Evolutionary conservation across 2,113 vertebrate species (phyloP).

Genomic region (Anhinga rufa): DNA sequence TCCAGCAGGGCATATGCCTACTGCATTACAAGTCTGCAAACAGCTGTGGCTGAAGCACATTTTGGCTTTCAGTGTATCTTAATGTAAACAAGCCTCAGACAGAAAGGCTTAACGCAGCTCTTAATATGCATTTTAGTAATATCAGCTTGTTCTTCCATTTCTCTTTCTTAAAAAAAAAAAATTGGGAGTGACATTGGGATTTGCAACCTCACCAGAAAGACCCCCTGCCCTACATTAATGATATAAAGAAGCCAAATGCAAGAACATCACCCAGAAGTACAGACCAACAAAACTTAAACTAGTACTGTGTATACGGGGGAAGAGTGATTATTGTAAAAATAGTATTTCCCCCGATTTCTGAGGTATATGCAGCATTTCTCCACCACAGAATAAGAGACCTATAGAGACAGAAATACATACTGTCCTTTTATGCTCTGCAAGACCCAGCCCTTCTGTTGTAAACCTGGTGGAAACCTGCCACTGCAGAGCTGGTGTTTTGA

Average conservation of each 20-base stretch:
- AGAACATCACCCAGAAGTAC: not conserved
- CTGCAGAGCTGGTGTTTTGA: not conserved
- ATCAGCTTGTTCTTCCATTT: not conserved
- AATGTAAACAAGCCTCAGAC: not conserved
- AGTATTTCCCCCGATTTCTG: not conserved
- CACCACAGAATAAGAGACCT: not conserved
- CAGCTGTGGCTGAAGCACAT: not conserved
- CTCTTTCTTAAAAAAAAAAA: not conserved
- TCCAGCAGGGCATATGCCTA: not conserved
- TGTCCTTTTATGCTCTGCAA: not conserved
- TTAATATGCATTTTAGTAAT: not conserved
- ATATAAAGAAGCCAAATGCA: not conserved
- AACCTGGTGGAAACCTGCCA: not conserved
- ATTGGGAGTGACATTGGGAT: not conserved
- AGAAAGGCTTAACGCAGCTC: not conserved
- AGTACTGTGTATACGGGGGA: not conserved
- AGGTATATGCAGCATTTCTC: not conserved
- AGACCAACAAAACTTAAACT: not conserved
- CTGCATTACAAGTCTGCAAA: not conserved
- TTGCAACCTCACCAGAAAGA: not conserved
- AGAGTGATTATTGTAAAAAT: not conserved
- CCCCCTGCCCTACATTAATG: not conserved
- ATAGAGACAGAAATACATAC: not conserved
- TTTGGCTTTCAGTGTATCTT: not conserved
- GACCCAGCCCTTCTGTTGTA: not conserved